phyloP scores from a whole-genome alignment of 2,113 vertebrate species.

The Leptodactylus fuscus region DNA sequence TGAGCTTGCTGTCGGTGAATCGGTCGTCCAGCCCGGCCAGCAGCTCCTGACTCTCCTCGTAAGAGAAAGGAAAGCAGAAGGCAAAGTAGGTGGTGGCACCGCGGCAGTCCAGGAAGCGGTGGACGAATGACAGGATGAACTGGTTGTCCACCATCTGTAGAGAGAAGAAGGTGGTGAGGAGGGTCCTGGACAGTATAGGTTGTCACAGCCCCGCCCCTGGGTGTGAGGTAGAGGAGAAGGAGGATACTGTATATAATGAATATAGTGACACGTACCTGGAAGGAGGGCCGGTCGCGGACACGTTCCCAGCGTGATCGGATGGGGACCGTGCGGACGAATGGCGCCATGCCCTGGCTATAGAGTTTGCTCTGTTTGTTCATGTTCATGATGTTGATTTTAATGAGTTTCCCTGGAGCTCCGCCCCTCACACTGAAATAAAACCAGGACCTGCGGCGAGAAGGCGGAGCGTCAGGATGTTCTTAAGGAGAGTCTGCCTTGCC shows the following conservation, averaged over 20 bases:
- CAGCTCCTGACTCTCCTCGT: conserved; percentile 92
- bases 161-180: neutral
- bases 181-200: neutral
- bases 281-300: conserved; percentile 85
- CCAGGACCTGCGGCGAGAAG: conserved; percentile 83
- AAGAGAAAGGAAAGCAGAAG: conserved; percentile 97
- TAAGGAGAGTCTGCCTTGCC: neutral
- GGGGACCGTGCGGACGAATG: conserved; percentile 88
- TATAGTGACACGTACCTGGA: conserved; percentile 77
- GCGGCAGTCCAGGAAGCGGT: conserved; percentile 87
- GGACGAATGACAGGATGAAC: conserved; percentile 92
- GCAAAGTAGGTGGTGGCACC: conserved; percentile 92
- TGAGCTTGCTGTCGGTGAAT: conserved; percentile 76
- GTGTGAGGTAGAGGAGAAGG: too few species aligned
- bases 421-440: conserved; percentile 95
- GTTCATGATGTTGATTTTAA: conserved; percentile 95
- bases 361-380: conserved; percentile 98
- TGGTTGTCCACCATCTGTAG: conserved; percentile 88
- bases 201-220: neutral
- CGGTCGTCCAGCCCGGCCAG: conserved; percentile 84
- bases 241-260: too few species aligned
- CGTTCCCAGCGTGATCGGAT: conserved; percentile 89
- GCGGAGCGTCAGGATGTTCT: neutral
- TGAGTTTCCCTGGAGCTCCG: conserved; percentile 81
- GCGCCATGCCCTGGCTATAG: conserved; percentile 95